phyloP scores from a whole-genome alignment of 2,797 vertebrate genomes.

The Lacerta bilineata region DNA sequence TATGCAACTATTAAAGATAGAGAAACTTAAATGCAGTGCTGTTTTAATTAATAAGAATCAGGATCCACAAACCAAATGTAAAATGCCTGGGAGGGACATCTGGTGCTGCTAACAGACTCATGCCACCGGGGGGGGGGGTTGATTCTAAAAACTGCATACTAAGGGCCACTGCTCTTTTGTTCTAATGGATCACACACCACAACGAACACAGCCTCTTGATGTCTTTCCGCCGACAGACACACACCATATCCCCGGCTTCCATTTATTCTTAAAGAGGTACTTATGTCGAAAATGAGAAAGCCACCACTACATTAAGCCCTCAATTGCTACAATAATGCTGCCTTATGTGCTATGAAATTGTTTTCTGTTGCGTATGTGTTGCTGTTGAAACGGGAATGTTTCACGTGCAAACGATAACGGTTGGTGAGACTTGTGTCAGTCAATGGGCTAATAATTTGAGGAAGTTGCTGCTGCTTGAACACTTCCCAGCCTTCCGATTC shows the following conservation, averaged over 20 bases:
- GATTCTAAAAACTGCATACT: constrained; percentile 24
- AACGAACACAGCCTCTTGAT: constrained; percentile 43
- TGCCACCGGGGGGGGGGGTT: neutral
- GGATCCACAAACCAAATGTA: neutral
- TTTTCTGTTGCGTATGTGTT: constrained; percentile 46
- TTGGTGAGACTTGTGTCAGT: constrained; percentile 13
- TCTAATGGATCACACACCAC: constrained; percentile 2
- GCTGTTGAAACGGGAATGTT: constrained; percentile 29
- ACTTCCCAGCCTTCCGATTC: constrained; percentile 18
- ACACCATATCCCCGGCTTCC: constrained; percentile 37
- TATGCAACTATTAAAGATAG: neutral
- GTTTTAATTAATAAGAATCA: constrained; percentile 27
- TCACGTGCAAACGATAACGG: neutral
- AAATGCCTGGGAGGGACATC: constrained; percentile 11
- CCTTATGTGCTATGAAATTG: constrained; percentile 50
- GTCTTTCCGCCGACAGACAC: constrained; percentile 35
- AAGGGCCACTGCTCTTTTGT: constrained; percentile 32
- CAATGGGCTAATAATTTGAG: constrained; percentile 35
- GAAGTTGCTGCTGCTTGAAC: constrained; percentile 28
- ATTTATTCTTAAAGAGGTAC: constrained; percentile 48
- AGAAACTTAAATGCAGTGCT: neutral
- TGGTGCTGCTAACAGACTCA: constrained; percentile 7
- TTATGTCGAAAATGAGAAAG: constrained; percentile 51
- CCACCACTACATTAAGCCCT: constrained; percentile 46
- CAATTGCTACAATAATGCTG: constrained; percentile 42